Evolutionary conservation across 2,888 invertebrate species (phyloP).

Genomic region (Diaphora mendica): DNA sequence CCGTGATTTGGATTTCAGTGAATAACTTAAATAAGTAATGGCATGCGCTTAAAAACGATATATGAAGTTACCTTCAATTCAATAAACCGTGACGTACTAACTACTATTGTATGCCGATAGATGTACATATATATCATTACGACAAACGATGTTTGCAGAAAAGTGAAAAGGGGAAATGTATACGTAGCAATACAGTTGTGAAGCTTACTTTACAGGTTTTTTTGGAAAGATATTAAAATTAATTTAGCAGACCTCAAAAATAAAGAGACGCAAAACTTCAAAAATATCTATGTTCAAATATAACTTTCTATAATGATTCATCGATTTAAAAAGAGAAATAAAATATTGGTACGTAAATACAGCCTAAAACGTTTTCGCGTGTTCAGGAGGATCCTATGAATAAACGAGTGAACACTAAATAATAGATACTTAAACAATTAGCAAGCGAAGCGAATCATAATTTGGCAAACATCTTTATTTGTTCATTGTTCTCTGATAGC

Average conservation of each 20-base stretch:
- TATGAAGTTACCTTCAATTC: too few relatives aligned
- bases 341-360: neutral
- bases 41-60: slow-evolving; percentile 8
- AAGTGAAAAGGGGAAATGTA: neutral
- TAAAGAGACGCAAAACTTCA: neutral
- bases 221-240: neutral
- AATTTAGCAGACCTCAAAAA: neutral
- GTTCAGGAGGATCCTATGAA: neutral
- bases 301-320: too few relatives aligned
- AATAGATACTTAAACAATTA: neutral
- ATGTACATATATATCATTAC: neutral
- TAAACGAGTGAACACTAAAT: neutral
- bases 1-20: slow-evolving; percentile 36
- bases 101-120: neutral
- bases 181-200: neutral
- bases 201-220: neutral
- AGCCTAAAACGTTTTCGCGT: neutral
- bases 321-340: too few relatives aligned
- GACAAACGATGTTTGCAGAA: too few relatives aligned
- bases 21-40: slow-evolving; percentile 39
- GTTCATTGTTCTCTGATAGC: neutral
- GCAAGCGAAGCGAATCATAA: neutral
- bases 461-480: slow-evolving; percentile 1
- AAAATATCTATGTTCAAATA: neutral
- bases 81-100: too few relatives aligned